These are phyloP conservation scores for Catagonus wagneri DNA, from an alignment of 2,113 vertebrate genomes.

Conservation along the genomic window DNA sequence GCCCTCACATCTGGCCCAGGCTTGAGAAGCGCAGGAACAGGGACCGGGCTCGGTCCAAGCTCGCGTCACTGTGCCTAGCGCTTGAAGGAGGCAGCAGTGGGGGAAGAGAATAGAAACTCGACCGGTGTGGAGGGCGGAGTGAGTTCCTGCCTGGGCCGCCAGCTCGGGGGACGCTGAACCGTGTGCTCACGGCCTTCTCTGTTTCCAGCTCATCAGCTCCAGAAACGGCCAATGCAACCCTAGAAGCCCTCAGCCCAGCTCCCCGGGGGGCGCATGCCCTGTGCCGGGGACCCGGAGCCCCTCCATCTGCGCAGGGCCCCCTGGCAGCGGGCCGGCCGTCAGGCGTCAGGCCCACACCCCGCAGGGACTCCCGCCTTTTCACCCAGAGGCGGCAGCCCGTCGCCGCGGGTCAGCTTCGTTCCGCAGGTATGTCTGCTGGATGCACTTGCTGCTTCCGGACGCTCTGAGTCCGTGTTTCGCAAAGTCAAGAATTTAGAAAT, in stretches of 20 bases:
- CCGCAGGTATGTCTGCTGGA: conserved; percentile 2
- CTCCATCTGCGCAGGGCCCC: neutral
- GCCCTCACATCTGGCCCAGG: neutral
- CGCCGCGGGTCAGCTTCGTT: neutral
- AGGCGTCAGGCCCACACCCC: too few species aligned
- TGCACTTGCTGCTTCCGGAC: neutral
- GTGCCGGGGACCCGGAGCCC: too few species aligned
- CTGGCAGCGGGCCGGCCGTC: neutral
- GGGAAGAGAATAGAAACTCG: neutral
- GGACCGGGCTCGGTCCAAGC: neutral
- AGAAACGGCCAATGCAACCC: neutral
- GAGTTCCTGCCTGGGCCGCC: neutral
- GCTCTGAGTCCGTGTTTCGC: neutral
- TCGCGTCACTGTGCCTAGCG: neutral
- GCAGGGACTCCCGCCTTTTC: neutral
- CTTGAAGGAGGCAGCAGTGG: neutral
- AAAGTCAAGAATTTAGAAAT: conserved; percentile 2
- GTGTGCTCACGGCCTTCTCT: neutral
- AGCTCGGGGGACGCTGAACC: neutral
- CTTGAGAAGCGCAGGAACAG: too few species aligned
- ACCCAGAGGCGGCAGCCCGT: neutral
- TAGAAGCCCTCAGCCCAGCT: neutral
- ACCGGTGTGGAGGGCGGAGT: too few species aligned
- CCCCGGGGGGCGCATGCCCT: neutral
- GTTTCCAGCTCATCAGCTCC: neutral